Evolutionary conservation across 2,888 invertebrate genomes (phyloP).

Genomic region (Rosalia funebris): DNA sequence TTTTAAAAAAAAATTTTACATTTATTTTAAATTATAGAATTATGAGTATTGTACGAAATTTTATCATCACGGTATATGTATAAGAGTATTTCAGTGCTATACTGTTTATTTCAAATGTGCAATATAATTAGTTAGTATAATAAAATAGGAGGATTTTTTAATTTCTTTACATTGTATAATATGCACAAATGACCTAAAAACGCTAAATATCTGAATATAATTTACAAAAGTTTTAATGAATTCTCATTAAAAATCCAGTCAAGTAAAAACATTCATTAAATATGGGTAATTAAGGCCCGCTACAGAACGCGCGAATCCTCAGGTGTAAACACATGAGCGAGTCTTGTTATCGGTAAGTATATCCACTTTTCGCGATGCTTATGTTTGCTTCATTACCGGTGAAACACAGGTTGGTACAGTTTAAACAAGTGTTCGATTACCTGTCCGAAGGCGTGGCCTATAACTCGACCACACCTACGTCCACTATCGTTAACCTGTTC

Average conservation of each 20-base stretch:
- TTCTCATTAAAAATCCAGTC: neutral
- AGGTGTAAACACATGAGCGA: constrained; percentile 26
- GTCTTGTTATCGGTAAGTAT: constrained; percentile 25
- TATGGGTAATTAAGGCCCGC: neutral
- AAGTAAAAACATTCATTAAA: no score
- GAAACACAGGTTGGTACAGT: constrained; percentile 56
- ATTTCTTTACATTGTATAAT: neutral
- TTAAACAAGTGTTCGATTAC: constrained; percentile 59
- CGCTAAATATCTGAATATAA: neutral
- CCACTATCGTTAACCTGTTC: constrained; percentile 60
- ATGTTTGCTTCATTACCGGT: constrained; percentile 44
- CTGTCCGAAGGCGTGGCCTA: constrained; percentile 55
- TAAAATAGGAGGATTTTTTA: no score
- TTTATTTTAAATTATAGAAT: no score
- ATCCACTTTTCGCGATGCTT: constrained; percentile 19
- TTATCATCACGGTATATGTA: no score
- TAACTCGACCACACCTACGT: constrained; percentile 56
- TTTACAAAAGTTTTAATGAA: neutral
- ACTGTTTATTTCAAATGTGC: no score
- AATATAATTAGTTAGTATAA: no score
- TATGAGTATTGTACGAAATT: no score
- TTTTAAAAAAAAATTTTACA: no score
- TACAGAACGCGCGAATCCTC: constrained; percentile 8
- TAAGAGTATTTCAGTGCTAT: no score
- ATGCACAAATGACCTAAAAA: neutral